Base-by-base conservation (phyloP, 2,888 invertebrate genomes). In the Dryobota labecula region DNA sequence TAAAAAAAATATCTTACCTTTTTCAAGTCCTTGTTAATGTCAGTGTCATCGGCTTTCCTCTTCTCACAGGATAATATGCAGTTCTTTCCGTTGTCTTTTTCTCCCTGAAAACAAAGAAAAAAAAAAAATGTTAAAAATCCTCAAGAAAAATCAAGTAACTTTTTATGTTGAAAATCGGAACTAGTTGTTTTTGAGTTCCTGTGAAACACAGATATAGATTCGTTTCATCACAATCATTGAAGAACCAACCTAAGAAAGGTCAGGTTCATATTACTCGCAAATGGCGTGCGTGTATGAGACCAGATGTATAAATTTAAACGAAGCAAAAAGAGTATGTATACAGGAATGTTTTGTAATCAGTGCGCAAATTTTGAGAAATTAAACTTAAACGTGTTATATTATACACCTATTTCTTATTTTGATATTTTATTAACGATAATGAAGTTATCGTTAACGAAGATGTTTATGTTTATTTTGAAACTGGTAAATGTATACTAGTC, bases 21-120 rank as follows among this genome's bases (percentile, higher is more conserved):
- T 96, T 98, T 98, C 88, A 98, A 96, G 94, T 98, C 98, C 92
- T 98, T 98, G 91, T 97, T 97, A 84, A 97, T 97, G 83, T 98
- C 98, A 3, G 97, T 97, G 87, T 98, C 98, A 88, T 98, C 98
- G 20, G 98, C 98, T 96, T 98, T 98, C 87, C 98, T 96, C 91
- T 98, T 98, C 91, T 98, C 98, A 66, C 97, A 97, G 84, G 97
- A 96, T 60, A 96, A 93, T 86, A 97, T 94, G 93, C 97, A 97
- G 85, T 96, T 96, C 90, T 97, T 97, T 20, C 94, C 94, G 84
- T 91, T 95, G 89, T 97, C 97, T 87, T 97, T 97, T 90, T 97
- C 97, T 77, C 95, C 95, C 91, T 96, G 96, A 90, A 97, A 96
- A 90, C 96, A 96, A 82, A 64, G 82, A 84, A 83, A 84, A 76